Percentiles rank a stretch among this genome's conserved stretches.
phyloP scores from a whole-genome alignment of 1,140 invertebrate species.

The Subanguina moxae region DNA sequence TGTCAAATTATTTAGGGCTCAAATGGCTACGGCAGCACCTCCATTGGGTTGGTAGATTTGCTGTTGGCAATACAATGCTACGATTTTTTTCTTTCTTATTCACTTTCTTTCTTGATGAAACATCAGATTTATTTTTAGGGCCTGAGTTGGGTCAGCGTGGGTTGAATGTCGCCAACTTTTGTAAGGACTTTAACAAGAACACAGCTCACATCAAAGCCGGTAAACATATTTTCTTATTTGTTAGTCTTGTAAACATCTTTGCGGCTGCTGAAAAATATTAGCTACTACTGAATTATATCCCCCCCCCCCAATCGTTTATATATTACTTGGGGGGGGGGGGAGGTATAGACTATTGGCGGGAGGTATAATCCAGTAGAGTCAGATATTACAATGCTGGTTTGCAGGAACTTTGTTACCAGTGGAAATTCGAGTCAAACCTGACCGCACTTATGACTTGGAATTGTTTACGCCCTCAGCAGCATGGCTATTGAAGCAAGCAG shows the following conservation, averaged over 20 bases:
- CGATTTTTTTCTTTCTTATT: no score
- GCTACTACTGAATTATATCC: no score
- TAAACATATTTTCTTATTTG: background rate
- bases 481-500: constrained; percentile 88
- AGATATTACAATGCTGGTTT: constrained; percentile 10
- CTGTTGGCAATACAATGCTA: no score
- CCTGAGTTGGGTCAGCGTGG: constrained; percentile 68
- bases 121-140: no score
- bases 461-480: constrained; percentile 79
- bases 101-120: no score
- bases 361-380: background rate
- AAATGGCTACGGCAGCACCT: constrained; percentile 57
- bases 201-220: constrained; percentile 88
- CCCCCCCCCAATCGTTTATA: no score
- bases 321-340: no score
- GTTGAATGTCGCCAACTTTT: constrained; percentile 90
- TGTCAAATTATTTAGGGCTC: constrained; percentile 46
- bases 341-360: no score
- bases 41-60: constrained; percentile 31
- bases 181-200: constrained; percentile 94
- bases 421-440: constrained; percentile 64
- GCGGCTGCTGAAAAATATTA: no score
- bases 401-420: constrained; percentile 52
- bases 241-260: no score
- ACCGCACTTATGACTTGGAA: constrained; percentile 76